Conservation (phyloP, 2,113 vertebrate species). For the Perca schrenkii region DNA sequence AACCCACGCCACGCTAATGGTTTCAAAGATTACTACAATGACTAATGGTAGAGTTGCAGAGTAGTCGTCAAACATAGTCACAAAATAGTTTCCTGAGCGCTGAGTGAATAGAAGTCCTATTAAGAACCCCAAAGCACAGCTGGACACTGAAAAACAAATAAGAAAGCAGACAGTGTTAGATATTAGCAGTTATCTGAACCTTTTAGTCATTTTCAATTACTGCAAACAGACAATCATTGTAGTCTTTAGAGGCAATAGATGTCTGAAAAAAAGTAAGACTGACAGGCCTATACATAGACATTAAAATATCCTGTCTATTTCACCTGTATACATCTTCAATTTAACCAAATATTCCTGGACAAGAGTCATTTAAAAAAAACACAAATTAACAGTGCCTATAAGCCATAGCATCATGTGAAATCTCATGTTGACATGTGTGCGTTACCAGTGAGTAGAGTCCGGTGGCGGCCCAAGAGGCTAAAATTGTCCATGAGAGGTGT, state of each 20-base stretch:
- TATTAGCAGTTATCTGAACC: not conserved
- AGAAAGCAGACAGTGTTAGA: not conserved
- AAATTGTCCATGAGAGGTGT: conserved; percentile 98
- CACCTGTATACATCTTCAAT: not conserved
- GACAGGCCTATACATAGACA: not conserved
- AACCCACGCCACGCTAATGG: conserved; percentile 94
- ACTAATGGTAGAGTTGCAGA: conserved; percentile 95
- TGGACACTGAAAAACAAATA: conserved; percentile 85
- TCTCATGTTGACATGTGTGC: not conserved
- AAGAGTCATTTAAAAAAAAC: not conserved
- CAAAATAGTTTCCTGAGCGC: conserved; percentile 98
- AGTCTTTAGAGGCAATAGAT: not conserved
- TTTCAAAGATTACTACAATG: conserved; percentile 96
- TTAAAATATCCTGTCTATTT: not conserved
- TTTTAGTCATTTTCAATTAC: not conserved
- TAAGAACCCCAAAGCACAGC: conserved; percentile 92
- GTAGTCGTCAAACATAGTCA: conserved; percentile 99
- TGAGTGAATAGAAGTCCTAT: conserved; percentile 96
- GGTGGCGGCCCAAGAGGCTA: conserved; percentile 85
- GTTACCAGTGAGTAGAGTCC: conserved; percentile 81
- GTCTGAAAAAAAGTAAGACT: not conserved
- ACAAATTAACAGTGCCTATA: not conserved
- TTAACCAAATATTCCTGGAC: not conserved
- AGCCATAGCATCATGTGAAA: not conserved
- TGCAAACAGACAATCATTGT: not conserved